phyloP scores from a whole-genome alignment of 1,140 invertebrate genomes.

The Pteromalus puparum region DNA sequence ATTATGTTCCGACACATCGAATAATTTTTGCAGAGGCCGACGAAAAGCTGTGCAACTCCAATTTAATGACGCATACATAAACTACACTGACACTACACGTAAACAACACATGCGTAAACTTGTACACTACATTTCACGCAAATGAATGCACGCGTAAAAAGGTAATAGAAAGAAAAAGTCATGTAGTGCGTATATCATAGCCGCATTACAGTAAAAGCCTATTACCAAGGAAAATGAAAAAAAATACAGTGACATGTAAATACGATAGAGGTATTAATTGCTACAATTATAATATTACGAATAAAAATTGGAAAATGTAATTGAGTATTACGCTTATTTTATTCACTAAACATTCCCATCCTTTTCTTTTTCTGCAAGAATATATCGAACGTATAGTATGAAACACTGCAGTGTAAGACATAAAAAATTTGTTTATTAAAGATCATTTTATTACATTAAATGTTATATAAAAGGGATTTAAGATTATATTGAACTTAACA shows the following conservation, averaged over 20 bases:
- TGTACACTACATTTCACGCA: background rate
- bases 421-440: background rate
- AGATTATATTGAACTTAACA: conserved; percentile 1
- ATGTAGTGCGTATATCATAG: conserved; percentile 45
- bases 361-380: background rate
- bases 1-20: conserved; percentile 47
- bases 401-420: background rate
- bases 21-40: conserved; percentile 22
- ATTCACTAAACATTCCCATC: background rate
- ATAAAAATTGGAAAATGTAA: conserved; percentile 51
- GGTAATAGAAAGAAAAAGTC: conserved; percentile 34
- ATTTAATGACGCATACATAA: conserved; percentile 18
- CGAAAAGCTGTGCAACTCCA: conserved; percentile 1
- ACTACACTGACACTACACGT: background rate
- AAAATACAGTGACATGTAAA: conserved; percentile 52
- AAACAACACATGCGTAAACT: background rate
- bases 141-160: conserved; percentile 26
- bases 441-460: background rate
- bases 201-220: conserved; percentile 46
- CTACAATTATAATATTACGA: conserved; percentile 52
- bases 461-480: background rate
- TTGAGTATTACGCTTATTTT: conserved; percentile 10
- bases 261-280: conserved; percentile 52
- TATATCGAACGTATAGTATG: background rate
- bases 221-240: conserved; percentile 30